Evolutionary conservation across 2,797 vertebrate genomes (phyloP), one percentile per base, ranked within the genome.

Genomic region (Fistularia commersonii): DNA sequence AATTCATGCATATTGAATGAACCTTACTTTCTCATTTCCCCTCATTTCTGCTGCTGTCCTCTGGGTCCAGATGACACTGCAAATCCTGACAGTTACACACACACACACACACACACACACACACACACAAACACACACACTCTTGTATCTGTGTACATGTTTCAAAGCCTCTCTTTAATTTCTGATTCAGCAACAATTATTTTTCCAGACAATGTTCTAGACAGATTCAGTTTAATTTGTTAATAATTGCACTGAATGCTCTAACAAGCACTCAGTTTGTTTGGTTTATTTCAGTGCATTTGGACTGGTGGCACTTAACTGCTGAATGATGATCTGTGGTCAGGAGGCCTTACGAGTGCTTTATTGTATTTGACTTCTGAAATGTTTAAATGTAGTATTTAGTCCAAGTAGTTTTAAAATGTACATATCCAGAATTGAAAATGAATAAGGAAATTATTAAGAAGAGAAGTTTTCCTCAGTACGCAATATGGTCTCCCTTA

Each of bases 1-100:
- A n/a, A 10, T 61, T 70, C 64, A 67, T 76, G 68, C 53, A 77
- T 77, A 57, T 62, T 47, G n/a, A 74, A 74, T 69, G 49, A 68
- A 57, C 37, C 49, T 40, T 6, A 41, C 54, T 72, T 80, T 81
- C 45, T 67, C 63, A 56, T 74, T 74, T 69, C 64, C 32, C 7
- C 66, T 50, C 39, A 41, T 45, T 50, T 55, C 50, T 58, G 64
- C 52, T 69, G 33, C 55, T 60, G 58, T 81, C 80, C 72, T 64
- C 55, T 57, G 68, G 66, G 62, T 44, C 52, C 9, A 32, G 33
- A 73, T 75, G 75, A 79, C 74, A 61, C 65, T 45, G 64, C 58
- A 71, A 57, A 66, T 37, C 45, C 57, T 74, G 32, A 47, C 56
- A 38, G 59, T 69, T 40, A 11, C 31, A 15, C 52, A 48, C 51